phyloP scores from a whole-genome alignment of 2,113 vertebrate species.

The Acanthisitta chloris region DNA sequence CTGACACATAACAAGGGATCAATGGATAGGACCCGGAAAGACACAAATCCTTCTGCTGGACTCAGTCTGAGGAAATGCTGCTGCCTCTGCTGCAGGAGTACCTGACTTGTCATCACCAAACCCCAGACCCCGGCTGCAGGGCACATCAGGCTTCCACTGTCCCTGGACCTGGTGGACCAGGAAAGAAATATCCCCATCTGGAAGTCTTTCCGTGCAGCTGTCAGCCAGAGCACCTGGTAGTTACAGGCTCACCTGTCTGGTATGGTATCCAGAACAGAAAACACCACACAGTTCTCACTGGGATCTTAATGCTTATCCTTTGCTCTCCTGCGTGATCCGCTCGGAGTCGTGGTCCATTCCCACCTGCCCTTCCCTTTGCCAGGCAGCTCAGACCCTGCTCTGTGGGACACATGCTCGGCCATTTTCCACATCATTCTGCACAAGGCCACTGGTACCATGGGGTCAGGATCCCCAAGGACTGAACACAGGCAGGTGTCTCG shows the following conservation, averaged over 20 bases:
- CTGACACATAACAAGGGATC: background rate
- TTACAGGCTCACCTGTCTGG: background rate
- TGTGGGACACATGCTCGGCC: accelerated
- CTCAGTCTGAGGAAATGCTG: background rate
- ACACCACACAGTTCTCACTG: background rate
- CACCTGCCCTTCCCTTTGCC: background rate
- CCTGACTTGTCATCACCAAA: background rate
- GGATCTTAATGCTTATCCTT: background rate
- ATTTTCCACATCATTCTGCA: background rate
- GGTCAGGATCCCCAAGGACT: background rate
- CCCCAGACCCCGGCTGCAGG: background rate
- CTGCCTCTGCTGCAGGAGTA: background rate
- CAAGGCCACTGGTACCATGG: accelerated
- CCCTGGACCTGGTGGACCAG: background rate
- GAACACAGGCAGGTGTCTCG: accelerated
- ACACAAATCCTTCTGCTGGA: background rate
- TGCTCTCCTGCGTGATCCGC: background rate
- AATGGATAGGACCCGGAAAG: background rate
- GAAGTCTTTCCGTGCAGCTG: background rate
- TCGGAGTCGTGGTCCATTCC: background rate
- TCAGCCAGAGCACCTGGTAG: background rate
- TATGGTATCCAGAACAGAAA: background rate
- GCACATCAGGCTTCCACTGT: background rate
- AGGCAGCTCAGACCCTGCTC: accelerated
- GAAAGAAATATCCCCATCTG: background rate